Conservation (phyloP, 2,797 vertebrate species). For the Coluber constrictor region DNA sequence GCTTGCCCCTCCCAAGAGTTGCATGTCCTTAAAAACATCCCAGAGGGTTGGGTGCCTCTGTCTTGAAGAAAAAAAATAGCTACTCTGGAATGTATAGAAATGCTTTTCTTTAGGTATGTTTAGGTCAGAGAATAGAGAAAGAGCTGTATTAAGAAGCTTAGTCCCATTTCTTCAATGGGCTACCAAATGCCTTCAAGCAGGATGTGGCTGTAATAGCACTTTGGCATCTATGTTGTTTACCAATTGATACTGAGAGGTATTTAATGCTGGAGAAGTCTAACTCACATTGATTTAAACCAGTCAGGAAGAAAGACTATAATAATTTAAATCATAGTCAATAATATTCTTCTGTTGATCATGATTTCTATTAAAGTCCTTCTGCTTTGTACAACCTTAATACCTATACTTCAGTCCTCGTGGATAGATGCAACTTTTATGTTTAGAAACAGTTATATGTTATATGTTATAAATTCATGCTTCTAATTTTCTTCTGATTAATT, state of each 20-base stretch:
- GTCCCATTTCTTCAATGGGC: neutral
- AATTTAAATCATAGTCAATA: neutral
- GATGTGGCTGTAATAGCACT: neutral
- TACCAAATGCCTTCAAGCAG: neutral
- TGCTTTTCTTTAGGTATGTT: neutral
- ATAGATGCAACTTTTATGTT: neutral
- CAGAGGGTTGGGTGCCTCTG: neutral
- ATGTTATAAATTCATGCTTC: neutral
- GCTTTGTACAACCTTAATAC: neutral
- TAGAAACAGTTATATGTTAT: neutral
- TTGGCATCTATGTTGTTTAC: neutral
- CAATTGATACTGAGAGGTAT: neutral
- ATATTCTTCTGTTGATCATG: neutral
- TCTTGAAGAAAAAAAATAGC: neutral
- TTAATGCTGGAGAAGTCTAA: neutral
- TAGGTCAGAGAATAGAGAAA: neutral
- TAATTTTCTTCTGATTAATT: neutral
- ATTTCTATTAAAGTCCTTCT: neutral
- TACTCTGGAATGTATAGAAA: neutral
- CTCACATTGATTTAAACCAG: neutral
- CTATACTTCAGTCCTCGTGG: neutral
- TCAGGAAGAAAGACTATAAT: neutral
- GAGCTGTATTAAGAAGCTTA: neutral
- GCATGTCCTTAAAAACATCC: neutral
- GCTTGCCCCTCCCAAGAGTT: neutral